Evolutionary conservation across 2,797 vertebrate genomes (phyloP).

Genomic region (Acanthiza pusilla): DNA sequence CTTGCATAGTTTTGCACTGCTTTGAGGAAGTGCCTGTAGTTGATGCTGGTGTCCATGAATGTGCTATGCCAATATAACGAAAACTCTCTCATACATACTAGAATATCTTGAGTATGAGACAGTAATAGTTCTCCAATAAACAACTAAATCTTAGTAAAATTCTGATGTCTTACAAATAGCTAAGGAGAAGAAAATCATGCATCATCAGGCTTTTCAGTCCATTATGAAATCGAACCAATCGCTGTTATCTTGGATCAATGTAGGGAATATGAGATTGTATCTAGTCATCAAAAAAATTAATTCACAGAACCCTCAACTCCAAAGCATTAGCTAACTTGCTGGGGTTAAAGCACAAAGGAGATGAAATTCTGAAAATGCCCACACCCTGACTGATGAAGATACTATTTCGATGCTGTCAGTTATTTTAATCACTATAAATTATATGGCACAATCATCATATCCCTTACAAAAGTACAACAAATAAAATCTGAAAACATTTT

Average conservation of each 20-base stretch:
- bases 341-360: background rate
- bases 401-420: background rate
- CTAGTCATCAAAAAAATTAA: background rate
- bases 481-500: background rate
- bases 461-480: background rate
- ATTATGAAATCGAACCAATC: background rate
- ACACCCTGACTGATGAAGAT: background rate
- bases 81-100: background rate
- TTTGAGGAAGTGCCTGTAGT: background rate
- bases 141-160: background rate
- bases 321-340: background rate
- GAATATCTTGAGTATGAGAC: background rate
- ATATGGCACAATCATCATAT: background rate
- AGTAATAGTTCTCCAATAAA: background rate
- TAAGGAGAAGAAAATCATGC: background rate
- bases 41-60: background rate
- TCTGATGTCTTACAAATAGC: background rate
- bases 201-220: background rate
- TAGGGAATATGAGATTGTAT: background rate
- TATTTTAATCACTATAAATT: background rate
- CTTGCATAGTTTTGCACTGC: background rate
- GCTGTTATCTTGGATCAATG: background rate
- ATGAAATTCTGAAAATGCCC: background rate
- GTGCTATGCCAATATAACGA: background rate
- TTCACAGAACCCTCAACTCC: background rate